phyloP scores from a whole-genome alignment of 1,140 invertebrate genomes.

The Apis florea region DNA sequence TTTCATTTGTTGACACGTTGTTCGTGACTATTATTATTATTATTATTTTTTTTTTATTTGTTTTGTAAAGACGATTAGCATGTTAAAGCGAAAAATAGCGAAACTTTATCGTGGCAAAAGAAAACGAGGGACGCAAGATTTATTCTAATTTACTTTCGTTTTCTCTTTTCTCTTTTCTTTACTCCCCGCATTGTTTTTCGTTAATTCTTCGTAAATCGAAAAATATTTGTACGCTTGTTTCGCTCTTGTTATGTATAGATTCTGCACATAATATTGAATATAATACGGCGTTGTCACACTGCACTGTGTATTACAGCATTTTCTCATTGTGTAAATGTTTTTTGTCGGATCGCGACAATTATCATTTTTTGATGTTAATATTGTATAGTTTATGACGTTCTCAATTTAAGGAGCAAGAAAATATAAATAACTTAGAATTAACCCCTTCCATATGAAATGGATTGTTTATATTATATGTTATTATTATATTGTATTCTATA shows the following conservation, averaged over 20 bases:
- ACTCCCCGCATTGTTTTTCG: slow-evolving; percentile 10
- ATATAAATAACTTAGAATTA: slow-evolving; percentile 71
- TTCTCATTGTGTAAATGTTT: slow-evolving; percentile 69
- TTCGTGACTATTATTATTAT: slow-evolving; percentile 14
- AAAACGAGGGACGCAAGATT: neutral
- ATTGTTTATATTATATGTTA: slow-evolving; percentile 74
- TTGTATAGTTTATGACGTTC: slow-evolving; percentile 77
- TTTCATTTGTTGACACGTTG: slow-evolving; percentile 25
- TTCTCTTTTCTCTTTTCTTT: neutral
- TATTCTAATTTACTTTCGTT: neutral
- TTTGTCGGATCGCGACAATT: slow-evolving; percentile 64
- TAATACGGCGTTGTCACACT: slow-evolving; percentile 62
- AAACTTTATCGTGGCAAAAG: neutral
- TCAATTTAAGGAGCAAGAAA: slow-evolving; percentile 63
- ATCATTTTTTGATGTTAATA: slow-evolving; percentile 74
- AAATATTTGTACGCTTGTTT: slow-evolving; percentile 63
- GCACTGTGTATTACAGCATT: slow-evolving; percentile 69
- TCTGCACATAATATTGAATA: slow-evolving; percentile 67
- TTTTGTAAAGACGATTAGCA: slow-evolving; percentile 17
- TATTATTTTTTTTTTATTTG: slow-evolving; percentile 19
- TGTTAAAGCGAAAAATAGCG: neutral
- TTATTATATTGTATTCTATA: slow-evolving; percentile 74
- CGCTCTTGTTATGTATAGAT: slow-evolving; percentile 73
- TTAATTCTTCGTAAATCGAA: slow-evolving; percentile 42
- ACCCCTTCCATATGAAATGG: slow-evolving; percentile 65